Percentiles rank a stretch among this genome's conserved stretches.
Conservation (phyloP, 1,140 invertebrate species). For the Zaprionus gabonicus region DNA sequence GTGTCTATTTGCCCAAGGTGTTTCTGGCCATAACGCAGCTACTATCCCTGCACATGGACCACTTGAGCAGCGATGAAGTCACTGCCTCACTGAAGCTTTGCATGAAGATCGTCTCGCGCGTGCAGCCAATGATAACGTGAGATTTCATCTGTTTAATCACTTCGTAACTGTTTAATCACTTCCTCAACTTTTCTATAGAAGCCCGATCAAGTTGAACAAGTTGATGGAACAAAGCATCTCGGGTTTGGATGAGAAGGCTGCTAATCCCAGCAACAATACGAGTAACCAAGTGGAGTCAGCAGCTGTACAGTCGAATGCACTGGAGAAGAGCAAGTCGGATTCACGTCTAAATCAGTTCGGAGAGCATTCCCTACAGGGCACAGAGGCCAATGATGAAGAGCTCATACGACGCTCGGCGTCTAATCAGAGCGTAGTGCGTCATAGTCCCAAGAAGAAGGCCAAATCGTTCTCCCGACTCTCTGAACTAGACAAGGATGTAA, state of each 20-base stretch:
- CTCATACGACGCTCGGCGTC: constrained; percentile 84
- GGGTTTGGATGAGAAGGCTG: constrained; percentile 50
- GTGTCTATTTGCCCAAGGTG: constrained; percentile 91
- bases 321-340: constrained; percentile 89
- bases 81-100: constrained; percentile 88
- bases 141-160: constrained; percentile 12
- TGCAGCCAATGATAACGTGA: constrained; percentile 88
- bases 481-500: constrained; percentile 85
- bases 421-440: constrained; percentile 85
- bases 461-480: constrained; percentile 86
- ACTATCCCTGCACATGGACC: constrained; percentile 86
- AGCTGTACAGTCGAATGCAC: constrained; percentile 52
- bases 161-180: not conserved
- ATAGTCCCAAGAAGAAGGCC: constrained; percentile 85
- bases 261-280: constrained; percentile 23
- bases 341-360: constrained; percentile 87
- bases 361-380: constrained; percentile 56
- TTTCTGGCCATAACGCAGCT: constrained; percentile 88
- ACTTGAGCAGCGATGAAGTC: constrained; percentile 88
- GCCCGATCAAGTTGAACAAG: constrained; percentile 76
- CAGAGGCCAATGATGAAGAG: constrained; percentile 84
- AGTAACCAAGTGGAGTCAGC: constrained; percentile 19
- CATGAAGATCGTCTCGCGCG: constrained; percentile 91
- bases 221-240: constrained; percentile 53
- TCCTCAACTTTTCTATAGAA: constrained; percentile 54